Base-by-base conservation (phyloP, 1,140 invertebrate genomes). In the Drosophila sp. region DNA sequence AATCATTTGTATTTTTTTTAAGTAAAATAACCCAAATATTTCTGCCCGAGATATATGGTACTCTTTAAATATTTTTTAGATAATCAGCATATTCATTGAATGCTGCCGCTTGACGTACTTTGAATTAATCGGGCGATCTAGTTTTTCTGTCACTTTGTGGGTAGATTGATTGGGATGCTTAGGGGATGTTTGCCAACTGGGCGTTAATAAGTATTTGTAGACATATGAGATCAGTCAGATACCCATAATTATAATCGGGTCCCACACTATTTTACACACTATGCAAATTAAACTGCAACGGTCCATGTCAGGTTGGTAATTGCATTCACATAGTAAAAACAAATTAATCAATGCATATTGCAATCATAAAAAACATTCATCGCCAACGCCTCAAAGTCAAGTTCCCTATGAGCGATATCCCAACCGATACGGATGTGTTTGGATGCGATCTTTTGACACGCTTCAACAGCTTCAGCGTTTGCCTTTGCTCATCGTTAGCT, bases 371-470 rank as follows among this genome's bases (percentile, higher is more conserved):
- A 59, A 59, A 61, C 61, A 51, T 64, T 14, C 64, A 43, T 46
- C 32, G 64, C 45, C 21, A 1, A 36, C 57, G 25, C n/a, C 18
- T 32, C 69, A 66, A 63, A 61, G 62, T 57, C 72, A 63, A 73
- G 63, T 73, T 76, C 71, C 40, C 43, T 41, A 7, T 13, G 16
- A 8, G 13, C 32, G 48, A 48, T 61, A 65, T 75, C 11, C n/a
- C 25, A 29, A 9, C 6, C 13, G 25, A 50, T 70, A 64, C 70
- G 74, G 66, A 75, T 81, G 75, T 65, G 57, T 82, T 75, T 64
- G 75, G 75, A 72, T 43, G 79, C 72, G 80, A 87, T 87, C 81
- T 86, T 46, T 86, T 86, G 78, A 86, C 82, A 87, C 78, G 81
- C 74, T 86, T 59, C 63, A 73, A 48, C 72, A 75, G 25, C 54